A percentile compares a stretch with the other conserved stretches of the same genome.
These are phyloP conservation scores for Caenorhabditis brenneri DNA, from an alignment of 1,140 invertebrate species.

Conservation along the genomic window DNA sequence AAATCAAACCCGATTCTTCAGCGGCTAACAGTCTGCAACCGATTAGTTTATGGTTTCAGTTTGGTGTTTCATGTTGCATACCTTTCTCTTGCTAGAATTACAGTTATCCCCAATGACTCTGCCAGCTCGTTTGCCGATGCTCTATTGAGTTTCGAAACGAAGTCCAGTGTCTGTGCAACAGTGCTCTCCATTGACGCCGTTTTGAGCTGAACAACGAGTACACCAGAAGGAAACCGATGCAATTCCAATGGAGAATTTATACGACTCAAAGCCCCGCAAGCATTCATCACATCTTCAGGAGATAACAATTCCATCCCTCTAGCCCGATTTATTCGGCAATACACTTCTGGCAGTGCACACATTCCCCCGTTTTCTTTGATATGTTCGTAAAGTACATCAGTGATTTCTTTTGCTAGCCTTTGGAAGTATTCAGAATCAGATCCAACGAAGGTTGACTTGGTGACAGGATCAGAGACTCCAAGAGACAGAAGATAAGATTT, in stretches of 20 bases:
- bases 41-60: slow-evolving; percentile 32
- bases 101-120: slow-evolving; percentile 71
- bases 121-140: slow-evolving; percentile 72
- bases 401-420: slow-evolving; percentile 85
- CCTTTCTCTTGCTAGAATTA: slow-evolving; percentile 73
- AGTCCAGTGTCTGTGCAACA: slow-evolving; percentile 68
- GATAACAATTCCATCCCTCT: slow-evolving; percentile 75
- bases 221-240: slow-evolving; percentile 72
- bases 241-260: slow-evolving; percentile 71
- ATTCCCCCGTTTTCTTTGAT: slow-evolving; percentile 83
- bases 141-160: slow-evolving; percentile 70
- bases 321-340: slow-evolving; percentile 86
- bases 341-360: slow-evolving; percentile 93
- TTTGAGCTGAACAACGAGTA: slow-evolving; percentile 72
- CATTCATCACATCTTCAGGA: slow-evolving; percentile 74
- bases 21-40: slow-evolving; percentile 71
- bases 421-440: slow-evolving; percentile 84
- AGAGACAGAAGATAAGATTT: slow-evolving; percentile 93
- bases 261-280: slow-evolving; percentile 72
- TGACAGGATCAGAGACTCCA: slow-evolving; percentile 91
- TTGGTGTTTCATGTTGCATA: slow-evolving; percentile 44
- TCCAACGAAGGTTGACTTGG: slow-evolving; percentile 83
- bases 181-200: slow-evolving; percentile 72
- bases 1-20: slow-evolving; percentile 71
- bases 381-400: slow-evolving; percentile 81